Conservation (phyloP, 2,113 vertebrate genomes). For the Daubentonia madagascariensis region DNA sequence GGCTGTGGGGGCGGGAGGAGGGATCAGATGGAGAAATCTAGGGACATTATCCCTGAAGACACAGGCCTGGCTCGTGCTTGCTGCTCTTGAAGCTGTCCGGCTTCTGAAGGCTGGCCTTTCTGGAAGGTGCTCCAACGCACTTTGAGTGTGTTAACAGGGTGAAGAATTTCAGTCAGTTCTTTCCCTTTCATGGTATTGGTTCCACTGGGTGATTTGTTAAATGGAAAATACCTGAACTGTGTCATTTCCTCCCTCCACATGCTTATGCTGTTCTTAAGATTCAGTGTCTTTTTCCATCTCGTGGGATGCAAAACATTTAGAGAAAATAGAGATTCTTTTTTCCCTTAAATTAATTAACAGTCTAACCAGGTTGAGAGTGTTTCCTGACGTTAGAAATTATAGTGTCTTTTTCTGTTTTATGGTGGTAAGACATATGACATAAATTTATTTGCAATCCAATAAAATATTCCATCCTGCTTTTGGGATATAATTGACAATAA, state of each 20-base stretch:
- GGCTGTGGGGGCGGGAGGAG: background rate
- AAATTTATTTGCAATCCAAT: conserved; percentile 45
- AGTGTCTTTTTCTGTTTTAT: background rate
- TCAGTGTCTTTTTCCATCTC: background rate
- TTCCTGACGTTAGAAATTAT: conserved; percentile 25
- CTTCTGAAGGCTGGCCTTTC: background rate
- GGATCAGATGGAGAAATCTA: background rate
- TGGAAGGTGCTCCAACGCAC: background rate
- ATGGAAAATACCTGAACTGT: conserved; percentile 32
- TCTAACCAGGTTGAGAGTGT: background rate
- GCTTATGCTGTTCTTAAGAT: background rate
- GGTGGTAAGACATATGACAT: background rate
- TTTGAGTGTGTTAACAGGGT: background rate
- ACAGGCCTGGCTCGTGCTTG: background rate
- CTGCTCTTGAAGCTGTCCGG: background rate
- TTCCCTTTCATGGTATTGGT: background rate
- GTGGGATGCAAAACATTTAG: background rate
- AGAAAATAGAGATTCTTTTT: background rate
- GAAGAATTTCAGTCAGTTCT: background rate
- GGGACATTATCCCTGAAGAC: background rate
- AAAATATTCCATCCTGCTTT: conserved; percentile 37
- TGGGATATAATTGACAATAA: conserved; percentile 44
- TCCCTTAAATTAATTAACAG: conserved; percentile 17
- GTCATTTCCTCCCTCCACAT: background rate
- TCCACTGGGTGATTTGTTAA: background rate